Evolutionary conservation across 1,140 invertebrate genomes (phyloP).

Genomic region (Dinoponera quadriceps): DNA sequence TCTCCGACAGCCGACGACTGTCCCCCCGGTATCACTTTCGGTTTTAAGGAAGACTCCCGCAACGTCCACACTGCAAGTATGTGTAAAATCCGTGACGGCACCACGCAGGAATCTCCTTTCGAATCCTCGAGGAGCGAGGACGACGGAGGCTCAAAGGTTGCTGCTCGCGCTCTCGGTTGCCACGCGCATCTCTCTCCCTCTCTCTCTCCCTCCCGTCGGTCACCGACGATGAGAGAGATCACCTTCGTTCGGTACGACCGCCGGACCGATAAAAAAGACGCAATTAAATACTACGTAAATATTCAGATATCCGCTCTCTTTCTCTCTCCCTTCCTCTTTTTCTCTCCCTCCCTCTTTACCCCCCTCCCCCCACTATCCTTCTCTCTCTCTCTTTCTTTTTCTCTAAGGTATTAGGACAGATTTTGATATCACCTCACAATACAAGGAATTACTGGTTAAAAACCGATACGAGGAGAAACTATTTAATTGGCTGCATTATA

Average conservation of each 20-base stretch:
- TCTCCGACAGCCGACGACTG: not conserved
- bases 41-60: constrained; percentile 78
- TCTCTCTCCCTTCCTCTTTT: not conserved
- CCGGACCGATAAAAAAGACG: not conserved
- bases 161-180: constrained; percentile 61
- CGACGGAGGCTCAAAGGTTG: constrained; percentile 78
- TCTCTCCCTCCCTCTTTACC: not conserved
- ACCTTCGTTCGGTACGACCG: not conserved
- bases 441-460: too few species aligned
- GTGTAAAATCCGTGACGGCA: constrained; percentile 81
- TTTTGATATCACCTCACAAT: too few species aligned
- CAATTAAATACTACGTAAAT: not conserved
- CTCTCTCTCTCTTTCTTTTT: too few species aligned
- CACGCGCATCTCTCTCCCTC: constrained; percentile 64
- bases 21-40: constrained; percentile 75
- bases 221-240: constrained; percentile 64
- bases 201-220: too few species aligned
- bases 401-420: too few species aligned
- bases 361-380: too few species aligned
- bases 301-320: not conserved
- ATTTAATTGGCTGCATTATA: too few species aligned
- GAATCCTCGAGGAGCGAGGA: constrained; percentile 78
- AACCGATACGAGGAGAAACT: too few species aligned
- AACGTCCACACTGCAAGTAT: constrained; percentile 71
- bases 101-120: constrained; percentile 81